Evolutionary conservation across 2,888 invertebrate genomes (phyloP).

Genomic region (Isoperla grammatica): DNA sequence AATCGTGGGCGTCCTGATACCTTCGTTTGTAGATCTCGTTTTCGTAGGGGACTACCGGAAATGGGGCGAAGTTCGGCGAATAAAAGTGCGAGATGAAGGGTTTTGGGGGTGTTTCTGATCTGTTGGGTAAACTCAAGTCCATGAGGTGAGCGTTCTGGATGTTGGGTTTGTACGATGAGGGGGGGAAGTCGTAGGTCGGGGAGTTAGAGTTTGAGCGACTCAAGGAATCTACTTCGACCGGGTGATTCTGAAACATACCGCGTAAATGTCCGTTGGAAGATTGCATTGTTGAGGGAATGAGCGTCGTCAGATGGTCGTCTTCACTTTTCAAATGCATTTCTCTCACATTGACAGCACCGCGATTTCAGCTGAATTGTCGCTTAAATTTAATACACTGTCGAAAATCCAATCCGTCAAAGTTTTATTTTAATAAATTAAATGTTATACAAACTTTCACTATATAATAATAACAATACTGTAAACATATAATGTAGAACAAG

Average conservation of each 20-base stretch:
- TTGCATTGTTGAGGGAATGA: not conserved
- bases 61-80: slow-evolving; percentile 1
- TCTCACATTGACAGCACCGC: not conserved
- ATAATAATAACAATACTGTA: too few relatives aligned
- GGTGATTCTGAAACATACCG: too few relatives aligned
- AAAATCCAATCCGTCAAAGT: too few relatives aligned
- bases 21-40: not conserved
- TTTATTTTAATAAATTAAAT: too few relatives aligned
- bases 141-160: not conserved
- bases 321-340: slow-evolving; percentile 8
- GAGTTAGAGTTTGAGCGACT: not conserved
- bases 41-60: slow-evolving; percentile 2
- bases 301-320: not conserved
- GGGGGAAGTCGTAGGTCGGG: slow-evolving; percentile 15
- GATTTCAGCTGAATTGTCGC: too few relatives aligned
- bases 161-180: slow-evolving; percentile 3
- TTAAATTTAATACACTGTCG: too few relatives aligned
- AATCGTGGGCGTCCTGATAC: not conserved
- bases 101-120: not conserved
- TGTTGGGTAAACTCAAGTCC: slow-evolving; percentile 10
- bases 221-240: not conserved
- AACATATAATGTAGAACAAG: too few relatives aligned
- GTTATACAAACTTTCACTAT: too few relatives aligned
- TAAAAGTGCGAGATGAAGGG: too few relatives aligned
- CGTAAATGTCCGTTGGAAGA: not conserved